Evolutionary conservation across 2,888 invertebrate genomes (phyloP), one percentile per base, ranked within the genome.

Genomic region (Octonoba sinensis): DNA sequence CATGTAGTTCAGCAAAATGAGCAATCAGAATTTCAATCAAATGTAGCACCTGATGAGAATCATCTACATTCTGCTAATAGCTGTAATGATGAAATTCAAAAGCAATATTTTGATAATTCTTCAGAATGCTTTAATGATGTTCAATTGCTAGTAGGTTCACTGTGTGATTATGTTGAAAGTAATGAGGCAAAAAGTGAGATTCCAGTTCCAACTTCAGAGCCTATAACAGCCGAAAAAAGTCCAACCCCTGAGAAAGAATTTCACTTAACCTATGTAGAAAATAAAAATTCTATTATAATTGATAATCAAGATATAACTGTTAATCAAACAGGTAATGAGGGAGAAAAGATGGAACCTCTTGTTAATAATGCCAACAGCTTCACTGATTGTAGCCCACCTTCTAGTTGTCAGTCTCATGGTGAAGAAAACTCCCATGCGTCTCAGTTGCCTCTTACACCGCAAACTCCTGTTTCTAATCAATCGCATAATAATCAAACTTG

Each of bases 371-470:
- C 62, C 18, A 13, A 62, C 46, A 44, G n/a, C 4, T 62, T 18
- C 44, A 62, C 51, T 22, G 27, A 62, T 46, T 27, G 51, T 13
- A 65, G 57, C 56, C 24, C 77, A 57, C 20, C 24, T 71, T 56
- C 73, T 6, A 60, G 24, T 36, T 60, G 62, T 54, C 62, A 72
- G 13, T 27, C 54, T 51, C 67, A 54, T 16, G 24, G 56, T 27
- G 78, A 67, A 24, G 75, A 78, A 51, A 71, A 46, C 47, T n/a
- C 54, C 22, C 62, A 27, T 54, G 22, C 70, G 8, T 47, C 66
- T 24, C 84, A 82, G 47, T 15, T 84, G n/a, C 84, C 84, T 15
- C 65, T 69, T 18, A 84, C 84, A 3, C 84, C 84, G 3, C 84
- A 84, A 56, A 84, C 84, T 11, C 84, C 84, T 47, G 70, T 56